phyloP scores from a whole-genome alignment of 2,888 invertebrate genomes.

The Aleiodes alternator region DNA sequence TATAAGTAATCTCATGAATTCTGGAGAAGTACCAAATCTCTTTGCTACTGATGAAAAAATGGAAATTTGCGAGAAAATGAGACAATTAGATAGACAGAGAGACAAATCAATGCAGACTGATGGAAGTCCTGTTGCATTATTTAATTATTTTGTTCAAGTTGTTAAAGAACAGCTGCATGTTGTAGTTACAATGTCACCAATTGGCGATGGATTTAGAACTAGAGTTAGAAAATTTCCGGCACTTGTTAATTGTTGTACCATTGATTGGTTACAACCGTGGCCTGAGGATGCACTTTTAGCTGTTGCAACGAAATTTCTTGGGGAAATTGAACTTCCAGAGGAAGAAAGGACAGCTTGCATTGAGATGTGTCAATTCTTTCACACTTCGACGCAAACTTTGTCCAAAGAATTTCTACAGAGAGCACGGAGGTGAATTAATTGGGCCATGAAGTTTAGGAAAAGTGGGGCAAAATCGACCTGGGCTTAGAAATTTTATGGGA shows the following conservation, averaged over 20 bases:
- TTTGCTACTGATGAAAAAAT: constrained; percentile 90
- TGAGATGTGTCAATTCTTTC: constrained; percentile 92
- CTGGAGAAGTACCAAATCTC: constrained; percentile 95
- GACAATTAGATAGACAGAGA: constrained; percentile 90
- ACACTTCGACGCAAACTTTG: constrained; percentile 87
- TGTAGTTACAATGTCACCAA: constrained; percentile 93
- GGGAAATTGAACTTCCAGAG: constrained; percentile 85
- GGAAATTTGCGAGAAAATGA: constrained; percentile 96
- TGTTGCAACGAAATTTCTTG: constrained; percentile 87
- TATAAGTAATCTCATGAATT: constrained; percentile 92
- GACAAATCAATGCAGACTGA: constrained; percentile 94
- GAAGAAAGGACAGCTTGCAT: constrained; percentile 87
- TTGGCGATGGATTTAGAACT: constrained; percentile 89
- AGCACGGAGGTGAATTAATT: constrained; percentile 78
- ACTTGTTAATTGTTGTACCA: constrained; percentile 95
- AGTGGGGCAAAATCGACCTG: no score
- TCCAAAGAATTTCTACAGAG: constrained; percentile 81
- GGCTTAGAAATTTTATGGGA: no score
- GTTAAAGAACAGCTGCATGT: constrained; percentile 94
- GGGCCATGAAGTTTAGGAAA: background rate
- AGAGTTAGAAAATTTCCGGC: constrained; percentile 94
- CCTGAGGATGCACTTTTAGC: constrained; percentile 94
- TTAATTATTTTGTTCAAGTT: constrained; percentile 92
- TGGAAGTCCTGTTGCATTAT: constrained; percentile 92
- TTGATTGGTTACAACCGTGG: constrained; percentile 98